Conservation (phyloP, 2,113 vertebrate species). For the Eulacestoma nigropectus region DNA sequence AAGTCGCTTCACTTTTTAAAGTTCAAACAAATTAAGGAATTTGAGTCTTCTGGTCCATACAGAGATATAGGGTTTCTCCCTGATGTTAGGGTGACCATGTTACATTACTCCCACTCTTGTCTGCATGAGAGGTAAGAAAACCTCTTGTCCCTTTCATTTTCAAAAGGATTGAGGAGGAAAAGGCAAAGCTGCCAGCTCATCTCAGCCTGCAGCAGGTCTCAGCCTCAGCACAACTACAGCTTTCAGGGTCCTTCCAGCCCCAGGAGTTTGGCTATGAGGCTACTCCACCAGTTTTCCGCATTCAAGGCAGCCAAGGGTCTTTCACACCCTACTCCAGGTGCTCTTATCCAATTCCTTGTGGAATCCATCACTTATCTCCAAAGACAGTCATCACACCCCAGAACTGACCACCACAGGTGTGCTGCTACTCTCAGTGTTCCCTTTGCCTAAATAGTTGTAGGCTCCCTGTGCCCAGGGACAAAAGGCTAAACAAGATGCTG, state of each 20-base stretch:
- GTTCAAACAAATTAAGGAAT: background rate
- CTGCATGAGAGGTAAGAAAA: background rate
- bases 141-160: background rate
- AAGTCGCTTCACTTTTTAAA: background rate
- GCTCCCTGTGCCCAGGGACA: background rate
- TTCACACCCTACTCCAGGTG: background rate
- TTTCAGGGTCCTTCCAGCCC: background rate
- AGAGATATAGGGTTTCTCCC: background rate
- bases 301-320: background rate
- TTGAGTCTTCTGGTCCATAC: background rate
- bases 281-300: fast-evolving
- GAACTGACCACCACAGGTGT: background rate
- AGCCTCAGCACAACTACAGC: background rate
- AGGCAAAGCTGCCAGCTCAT: background rate
- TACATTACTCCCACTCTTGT: background rate
- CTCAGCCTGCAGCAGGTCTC: background rate
- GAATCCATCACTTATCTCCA: background rate
- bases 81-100: background rate
- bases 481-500: background rate
- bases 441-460: fast-evolving
- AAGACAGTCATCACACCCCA: fast-evolving
- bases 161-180: background rate
- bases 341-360: background rate
- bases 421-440: background rate
- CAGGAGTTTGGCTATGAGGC: fast-evolving